Evolutionary conservation across 2,797 vertebrate genomes (phyloP), one percentile per base, ranked within the genome.

Genomic region (Falco rusticolus): DNA sequence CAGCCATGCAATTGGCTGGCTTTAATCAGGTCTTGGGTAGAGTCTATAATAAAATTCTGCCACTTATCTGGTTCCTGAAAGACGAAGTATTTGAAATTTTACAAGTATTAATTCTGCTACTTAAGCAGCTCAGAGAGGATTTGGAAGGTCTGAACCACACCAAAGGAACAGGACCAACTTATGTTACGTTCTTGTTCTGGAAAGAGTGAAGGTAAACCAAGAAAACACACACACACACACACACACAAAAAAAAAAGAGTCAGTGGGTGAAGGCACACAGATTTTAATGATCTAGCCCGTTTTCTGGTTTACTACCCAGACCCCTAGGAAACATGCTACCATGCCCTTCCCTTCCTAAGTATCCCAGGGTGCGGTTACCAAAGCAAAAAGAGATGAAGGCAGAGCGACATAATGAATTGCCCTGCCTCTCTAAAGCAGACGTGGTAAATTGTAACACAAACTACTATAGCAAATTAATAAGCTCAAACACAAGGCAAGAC

Each of bases 11-110:
- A 91, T 90, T 97, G 87, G 82, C 79, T 92, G 84, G 82, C 72
- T 94, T 97, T 96, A 95, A 80, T 96, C 56, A 77, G 75, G 48
- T 93, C 93, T 96, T 87, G 96, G 89, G 83, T 95, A 95, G 57
- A 96, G 34, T 28, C 72, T 60, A 7, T 16, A 63, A 89, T 75
- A 96, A 91, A 94, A 90, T 63, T 51, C 54, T 72, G 51, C 31
- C 70, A 84, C 48, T 94, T 79, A 84, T 5, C 61, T 66, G 26
- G 9, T 84, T 75, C 47, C 33, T n/a, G 61, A 93, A 93, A 94
- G 45, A 94, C 13, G 33, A 74, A 86, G 33, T 64, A 80, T 84
- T 86, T 86, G 33, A 84, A 75, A 56, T 84, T 71, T 80, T 65
- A 76, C 12, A 88, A 43, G n/a, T 16, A 48, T 47, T 65, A 81